Evolutionary conservation across 2,888 invertebrate genomes (phyloP).

Genomic region (Tanytarsus gracilentus): DNA sequence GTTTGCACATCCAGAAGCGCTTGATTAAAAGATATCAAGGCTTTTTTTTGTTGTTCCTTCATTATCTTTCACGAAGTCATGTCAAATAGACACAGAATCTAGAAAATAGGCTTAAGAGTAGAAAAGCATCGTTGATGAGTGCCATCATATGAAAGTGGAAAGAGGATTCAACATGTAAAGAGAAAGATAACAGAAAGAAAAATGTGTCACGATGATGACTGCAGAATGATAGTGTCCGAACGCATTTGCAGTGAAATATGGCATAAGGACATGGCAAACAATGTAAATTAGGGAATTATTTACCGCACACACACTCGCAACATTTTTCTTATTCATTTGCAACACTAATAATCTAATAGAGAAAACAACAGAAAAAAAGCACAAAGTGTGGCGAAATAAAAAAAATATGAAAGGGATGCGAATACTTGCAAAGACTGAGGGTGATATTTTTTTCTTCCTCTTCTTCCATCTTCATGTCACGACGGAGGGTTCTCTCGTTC

Average conservation of each 20-base stretch:
- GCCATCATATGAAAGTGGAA: background rate
- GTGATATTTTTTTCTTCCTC: background rate
- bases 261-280: too few species aligned
- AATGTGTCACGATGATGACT: background rate
- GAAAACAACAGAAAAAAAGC: slow-evolving; percentile 8
- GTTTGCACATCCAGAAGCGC: too few species aligned
- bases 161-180: slow-evolving; percentile 16
- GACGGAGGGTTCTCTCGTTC: background rate
- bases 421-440: background rate
- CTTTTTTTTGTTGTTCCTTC: slow-evolving; percentile 19
- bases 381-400: background rate
- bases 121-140: too few species aligned
- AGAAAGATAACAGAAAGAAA: slow-evolving; percentile 5
- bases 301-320: too few species aligned
- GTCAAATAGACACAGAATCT: background rate
- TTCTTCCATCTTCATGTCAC: background rate
- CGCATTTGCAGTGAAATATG: background rate
- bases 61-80: slow-evolving; percentile 1
- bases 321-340: slow-evolving; percentile 8
- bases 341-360: slow-evolving; percentile 10
- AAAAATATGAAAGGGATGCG: background rate
- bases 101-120: background rate
- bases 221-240: background rate
- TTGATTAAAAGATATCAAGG: slow-evolving; percentile 13
- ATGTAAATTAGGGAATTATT: too few species aligned